Base-by-base conservation (phyloP, 2,113 vertebrate genomes). In the Boleophthalmus pectinirostris region DNA sequence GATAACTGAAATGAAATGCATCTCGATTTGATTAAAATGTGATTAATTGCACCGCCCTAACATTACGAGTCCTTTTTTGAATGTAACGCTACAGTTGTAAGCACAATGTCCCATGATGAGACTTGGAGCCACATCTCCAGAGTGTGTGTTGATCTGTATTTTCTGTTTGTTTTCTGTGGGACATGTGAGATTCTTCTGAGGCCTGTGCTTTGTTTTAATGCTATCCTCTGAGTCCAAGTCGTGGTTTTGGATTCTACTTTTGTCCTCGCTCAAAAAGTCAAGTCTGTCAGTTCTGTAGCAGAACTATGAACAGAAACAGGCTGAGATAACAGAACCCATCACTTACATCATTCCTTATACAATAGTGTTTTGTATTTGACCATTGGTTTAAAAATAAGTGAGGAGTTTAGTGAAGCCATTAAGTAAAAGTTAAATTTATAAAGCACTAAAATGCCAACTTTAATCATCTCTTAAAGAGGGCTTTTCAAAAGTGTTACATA, bases 121-220 rank as follows among this genome's bases (percentile, higher is more conserved):
- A 57, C 49, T 63, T 66, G 35, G 16, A 33, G 70, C 33, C 43
- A n/a, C 56, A 23, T 53, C 21, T 9, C 76, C 64, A 46, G 66
- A 24, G 68, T 23, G 1, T 68, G 58, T 10, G n/a, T 47, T 63
- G 71, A 16, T 47, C 38, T 72, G 51, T n/a, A 71, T 68, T 71
- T 68, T 49, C 23, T 67, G 66, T 68, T 73, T 66, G 68, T 69
- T 63, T 69, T 72, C 63, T 78, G 54, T 9, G 63, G 69, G 43
- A 15, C 57, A 70, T 57, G 25, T 57, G 66, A 69, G 66, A 74
- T 69, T 67, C 43, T 70, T 75, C 53, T 15, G 75, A 67, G 38
- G 38, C 12, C 47, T 57, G 74, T 66, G 57, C 74, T 72, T 68
- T 73, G 74, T 72, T 74, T 61, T 54, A 10, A 65, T 64, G 43